Conservation (phyloP, 1,140 invertebrate species). For the Aphelenchoides avenae region DNA sequence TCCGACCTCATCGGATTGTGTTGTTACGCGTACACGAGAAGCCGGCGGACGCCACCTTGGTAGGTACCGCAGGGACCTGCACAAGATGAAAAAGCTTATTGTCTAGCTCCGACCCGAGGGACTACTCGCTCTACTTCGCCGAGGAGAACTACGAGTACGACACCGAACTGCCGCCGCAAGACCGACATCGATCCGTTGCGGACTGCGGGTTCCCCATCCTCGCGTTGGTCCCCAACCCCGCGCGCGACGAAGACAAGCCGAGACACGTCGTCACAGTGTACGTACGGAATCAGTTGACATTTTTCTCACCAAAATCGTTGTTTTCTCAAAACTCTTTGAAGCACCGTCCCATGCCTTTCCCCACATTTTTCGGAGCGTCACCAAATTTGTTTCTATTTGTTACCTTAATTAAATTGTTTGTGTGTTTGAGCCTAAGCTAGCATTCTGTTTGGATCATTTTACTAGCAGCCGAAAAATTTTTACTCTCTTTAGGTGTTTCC, state of each 20-base stretch:
- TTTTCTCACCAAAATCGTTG: no score
- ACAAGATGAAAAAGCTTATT: neutral
- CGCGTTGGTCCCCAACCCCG: constrained; percentile 11
- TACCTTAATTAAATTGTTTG: no score
- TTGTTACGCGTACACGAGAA: constrained; percentile 18
- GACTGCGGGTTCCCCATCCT: constrained; percentile 24
- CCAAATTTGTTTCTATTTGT: no score
- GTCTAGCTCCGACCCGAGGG: constrained; percentile 10
- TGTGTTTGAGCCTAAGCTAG: no score
- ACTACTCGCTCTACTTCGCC: constrained; percentile 23
- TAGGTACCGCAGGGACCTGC: neutral
- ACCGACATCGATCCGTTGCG: constrained; percentile 3
- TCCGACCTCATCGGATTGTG: constrained; percentile 23
- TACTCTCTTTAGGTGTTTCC: no score
- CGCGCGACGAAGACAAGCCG: neutral
- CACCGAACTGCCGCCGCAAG: constrained; percentile 20
- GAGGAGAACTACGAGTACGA: constrained; percentile 23
- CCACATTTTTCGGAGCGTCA: no score
- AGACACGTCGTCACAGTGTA: constrained; percentile 23
- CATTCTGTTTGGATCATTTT: no score
- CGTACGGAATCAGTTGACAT: no score
- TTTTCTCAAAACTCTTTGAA: no score
- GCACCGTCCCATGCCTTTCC: no score
- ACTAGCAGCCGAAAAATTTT: no score
- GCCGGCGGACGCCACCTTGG: constrained; percentile 15